phyloP scores from a whole-genome alignment of 1,140 invertebrate species.

The Ips typographus region DNA sequence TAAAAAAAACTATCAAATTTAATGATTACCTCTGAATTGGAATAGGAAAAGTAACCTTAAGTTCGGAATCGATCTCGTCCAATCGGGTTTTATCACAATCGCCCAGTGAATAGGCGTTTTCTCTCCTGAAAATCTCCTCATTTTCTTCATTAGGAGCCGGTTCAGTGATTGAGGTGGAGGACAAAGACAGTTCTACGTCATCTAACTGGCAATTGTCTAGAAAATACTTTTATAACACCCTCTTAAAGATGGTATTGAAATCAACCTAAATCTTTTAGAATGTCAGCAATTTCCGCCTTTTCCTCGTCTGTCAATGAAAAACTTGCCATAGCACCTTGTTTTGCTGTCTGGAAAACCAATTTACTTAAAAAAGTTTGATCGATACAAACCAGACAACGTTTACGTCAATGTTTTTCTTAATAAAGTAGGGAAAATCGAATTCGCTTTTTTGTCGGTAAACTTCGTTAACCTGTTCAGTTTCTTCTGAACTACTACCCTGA shows the following conservation, averaged over 20 bases:
- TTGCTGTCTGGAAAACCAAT: constrained; percentile 37
- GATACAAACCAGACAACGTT: constrained; percentile 30
- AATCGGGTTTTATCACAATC: constrained; percentile 21
- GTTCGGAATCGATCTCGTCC: constrained; percentile 19
- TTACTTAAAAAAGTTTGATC: constrained; percentile 38
- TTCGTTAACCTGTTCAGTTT: constrained; percentile 17
- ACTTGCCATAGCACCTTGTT: constrained; percentile 34
- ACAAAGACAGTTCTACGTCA: constrained; percentile 9
- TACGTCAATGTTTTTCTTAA: constrained; percentile 31
- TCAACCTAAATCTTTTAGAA: constrained; percentile 38
- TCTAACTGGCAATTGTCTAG: constrained; percentile 18
- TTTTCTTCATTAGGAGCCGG: background rate
- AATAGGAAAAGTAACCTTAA: constrained; percentile 14
- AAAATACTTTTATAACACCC: constrained; percentile 4
- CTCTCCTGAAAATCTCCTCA: background rate
- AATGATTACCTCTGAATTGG: background rate
- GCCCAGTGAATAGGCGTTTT: constrained; percentile 10
- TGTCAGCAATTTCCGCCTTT: constrained; percentile 38
- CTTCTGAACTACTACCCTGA: too few species aligned
- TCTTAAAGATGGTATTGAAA: background rate
- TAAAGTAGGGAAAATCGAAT: constrained; percentile 1
- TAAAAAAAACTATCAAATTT: background rate
- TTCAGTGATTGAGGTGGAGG: background rate
- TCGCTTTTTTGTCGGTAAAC: background rate
- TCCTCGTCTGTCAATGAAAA: constrained; percentile 44